Evolutionary conservation across 2,797 vertebrate species (phyloP), one percentile per base, ranked within the genome.

Genomic region (Vespertilio murinus): DNA sequence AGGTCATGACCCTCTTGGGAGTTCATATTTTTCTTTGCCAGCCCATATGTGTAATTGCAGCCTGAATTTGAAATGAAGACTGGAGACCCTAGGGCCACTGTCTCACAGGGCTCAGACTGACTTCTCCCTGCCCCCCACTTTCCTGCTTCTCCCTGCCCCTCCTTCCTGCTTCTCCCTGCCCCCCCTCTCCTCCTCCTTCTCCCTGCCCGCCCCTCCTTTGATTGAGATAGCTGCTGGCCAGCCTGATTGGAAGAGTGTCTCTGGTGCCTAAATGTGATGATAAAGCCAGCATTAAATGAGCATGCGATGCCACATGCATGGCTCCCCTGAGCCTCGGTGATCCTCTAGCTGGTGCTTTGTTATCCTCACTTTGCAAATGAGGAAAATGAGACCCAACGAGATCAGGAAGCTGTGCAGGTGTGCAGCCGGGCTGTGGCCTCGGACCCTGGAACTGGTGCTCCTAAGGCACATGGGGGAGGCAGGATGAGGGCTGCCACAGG

Each of bases 1-100:
- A 73, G 91, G 86, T 91, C 79, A 1, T 1, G 95, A 80, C 91
- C 96, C 91, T 88, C 78, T 88, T 74, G 92, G 80, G 90, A 74
- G 81, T 80, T 74, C 73, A 1, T 75, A 54, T 78, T 93, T 93
- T 78, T 74, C 93, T 91, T 88, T 84, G 93, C 83, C 13, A 20
- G 77, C 65, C 65, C 83, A 88, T 33, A 49, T 22, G 75, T 56
- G 70, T 65, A 61, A 64, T 89, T 89, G 64, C 40, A 88, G 56
- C 13, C 40, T 11, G 25, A 5, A 3, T 75, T 84, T 35, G 75
- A 38, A 30, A 23, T 13, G 77, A 47, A 71, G 64, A 40, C 70
- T 4, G 38, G 64, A 33, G 54, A 16, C 4, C 49, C 18, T 4
- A 12, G 18, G 35, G 65, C 52, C 3, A 8, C 42, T 22, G 35